Conservation (phyloP, 2,797 vertebrate species). For the Podarcis siculus region DNA sequence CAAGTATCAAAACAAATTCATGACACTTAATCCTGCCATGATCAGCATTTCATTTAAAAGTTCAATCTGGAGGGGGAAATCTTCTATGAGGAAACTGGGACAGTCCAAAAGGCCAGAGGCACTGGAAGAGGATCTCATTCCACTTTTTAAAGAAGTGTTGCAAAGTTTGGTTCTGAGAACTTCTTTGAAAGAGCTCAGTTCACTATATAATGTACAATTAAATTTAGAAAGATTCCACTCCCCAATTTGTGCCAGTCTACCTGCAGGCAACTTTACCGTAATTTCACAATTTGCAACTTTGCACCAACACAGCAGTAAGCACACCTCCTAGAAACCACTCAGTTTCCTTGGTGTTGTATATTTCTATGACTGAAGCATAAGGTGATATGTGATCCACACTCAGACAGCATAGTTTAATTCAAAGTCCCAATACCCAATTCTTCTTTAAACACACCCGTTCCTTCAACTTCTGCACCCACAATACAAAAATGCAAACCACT, state of each 20-base stretch:
- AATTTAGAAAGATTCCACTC: not conserved
- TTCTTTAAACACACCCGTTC: constrained; percentile 3
- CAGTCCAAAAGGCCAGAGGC: not conserved
- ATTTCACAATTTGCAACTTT: not conserved
- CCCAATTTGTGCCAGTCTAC: not conserved
- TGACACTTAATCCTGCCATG: constrained; percentile 32
- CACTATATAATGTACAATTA: not conserved
- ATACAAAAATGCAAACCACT: constrained; percentile 10
- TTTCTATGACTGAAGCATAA: not conserved
- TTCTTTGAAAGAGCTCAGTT: not conserved
- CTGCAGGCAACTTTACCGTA: not conserved
- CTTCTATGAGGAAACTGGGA: not conserved
- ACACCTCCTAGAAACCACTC: not conserved
- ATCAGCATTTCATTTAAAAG: constrained; percentile 57
- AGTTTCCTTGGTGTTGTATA: not conserved
- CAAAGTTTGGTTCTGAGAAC: not conserved
- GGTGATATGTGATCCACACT: not conserved
- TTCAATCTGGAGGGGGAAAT: constrained; percentile 19
- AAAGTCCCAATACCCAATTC: not conserved
- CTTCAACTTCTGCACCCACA: constrained; percentile 1
- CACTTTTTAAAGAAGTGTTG: not conserved
- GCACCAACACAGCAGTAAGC: not conserved
- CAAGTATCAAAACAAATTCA: constrained; percentile 55
- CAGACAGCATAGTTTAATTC: not conserved
- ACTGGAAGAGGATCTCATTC: not conserved